phyloP scores from a whole-genome alignment of 1,140 invertebrate species.

The Mycetomoellerius zeteki region DNA sequence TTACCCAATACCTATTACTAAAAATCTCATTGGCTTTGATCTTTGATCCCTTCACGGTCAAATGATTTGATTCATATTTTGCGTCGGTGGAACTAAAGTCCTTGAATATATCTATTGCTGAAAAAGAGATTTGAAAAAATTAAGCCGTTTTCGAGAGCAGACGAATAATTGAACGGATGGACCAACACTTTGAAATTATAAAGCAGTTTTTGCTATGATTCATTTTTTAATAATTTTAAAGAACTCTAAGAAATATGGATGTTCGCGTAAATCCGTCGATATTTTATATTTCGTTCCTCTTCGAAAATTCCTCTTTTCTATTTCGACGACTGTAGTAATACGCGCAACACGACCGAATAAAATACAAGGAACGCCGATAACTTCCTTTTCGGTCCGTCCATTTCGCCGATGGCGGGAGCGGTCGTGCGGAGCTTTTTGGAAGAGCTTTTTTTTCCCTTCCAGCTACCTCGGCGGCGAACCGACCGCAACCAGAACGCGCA shows the following conservation, averaged over 20 bases:
- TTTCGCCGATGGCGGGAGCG: constrained; percentile 38
- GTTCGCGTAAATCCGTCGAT: background rate
- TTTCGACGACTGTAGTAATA: constrained; percentile 16
- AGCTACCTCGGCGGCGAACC: constrained; percentile 23
- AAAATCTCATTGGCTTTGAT: too few relatives aligned
- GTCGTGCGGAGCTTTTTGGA: constrained; percentile 52
- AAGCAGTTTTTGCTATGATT: too few relatives aligned
- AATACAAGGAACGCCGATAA: constrained; percentile 60
- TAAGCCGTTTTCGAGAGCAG: too few relatives aligned
- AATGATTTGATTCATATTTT: too few relatives aligned
- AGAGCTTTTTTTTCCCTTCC: constrained; percentile 23
- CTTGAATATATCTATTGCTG: too few relatives aligned
- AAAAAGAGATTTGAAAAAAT: too few relatives aligned
- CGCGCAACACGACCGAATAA: constrained; percentile 29
- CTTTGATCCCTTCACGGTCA: too few relatives aligned
- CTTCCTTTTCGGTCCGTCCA: constrained; percentile 50
- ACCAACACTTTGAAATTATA: too few relatives aligned
- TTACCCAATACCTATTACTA: too few relatives aligned
- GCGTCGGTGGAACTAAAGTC: too few relatives aligned
- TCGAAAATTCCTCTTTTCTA: constrained; percentile 22
- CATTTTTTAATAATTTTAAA: too few relatives aligned
- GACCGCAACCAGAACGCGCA: constrained; percentile 51
- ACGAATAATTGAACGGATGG: too few relatives aligned
- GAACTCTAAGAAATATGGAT: background rate
- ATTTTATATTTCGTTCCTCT: background rate